A percentile compares a stretch with the other conserved stretches of the same genome.
phyloP scores from a whole-genome alignment of 2,113 vertebrate species.

The Hippocampus guttulatus region DNA sequence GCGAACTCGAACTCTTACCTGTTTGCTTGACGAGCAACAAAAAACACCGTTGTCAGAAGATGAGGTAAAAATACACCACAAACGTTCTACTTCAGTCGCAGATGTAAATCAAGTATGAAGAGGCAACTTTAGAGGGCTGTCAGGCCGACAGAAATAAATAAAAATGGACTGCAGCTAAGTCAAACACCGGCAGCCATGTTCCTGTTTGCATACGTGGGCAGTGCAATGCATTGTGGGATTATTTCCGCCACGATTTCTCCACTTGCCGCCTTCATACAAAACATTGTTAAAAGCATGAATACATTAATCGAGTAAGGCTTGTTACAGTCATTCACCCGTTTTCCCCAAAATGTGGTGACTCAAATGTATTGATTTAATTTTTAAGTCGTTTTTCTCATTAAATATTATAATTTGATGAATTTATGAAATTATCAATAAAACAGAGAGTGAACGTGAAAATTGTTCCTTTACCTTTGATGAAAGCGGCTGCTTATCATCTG shows the following conservation, averaged over 20 bases:
- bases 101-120: not conserved
- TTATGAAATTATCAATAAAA: too few relatives aligned
- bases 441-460: too few relatives aligned
- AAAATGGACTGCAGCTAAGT: constrained; percentile 17
- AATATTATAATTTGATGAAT: not conserved
- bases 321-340: too few relatives aligned
- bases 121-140: not conserved
- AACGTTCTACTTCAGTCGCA: constrained; percentile 4
- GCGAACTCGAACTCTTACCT: constrained; percentile 46
- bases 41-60: constrained; percentile 14
- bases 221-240: constrained; percentile 61
- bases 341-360: too few relatives aligned
- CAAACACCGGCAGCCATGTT: constrained; percentile 66
- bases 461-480: not conserved
- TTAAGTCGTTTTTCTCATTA: not conserved
- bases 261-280: not conserved
- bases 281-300: not conserved
- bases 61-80: constrained; percentile 5
- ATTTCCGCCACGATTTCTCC: not conserved
- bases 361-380: not conserved
- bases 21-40: constrained; percentile 21
- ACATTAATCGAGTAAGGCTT: not conserved
- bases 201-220: constrained; percentile 74
- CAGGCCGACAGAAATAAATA: not conserved
- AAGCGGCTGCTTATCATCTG: not conserved